Evolutionary conservation across 2,888 invertebrate species (phyloP), one percentile per base, ranked within the genome.

Genomic region (Abrostola triplasia): DNA sequence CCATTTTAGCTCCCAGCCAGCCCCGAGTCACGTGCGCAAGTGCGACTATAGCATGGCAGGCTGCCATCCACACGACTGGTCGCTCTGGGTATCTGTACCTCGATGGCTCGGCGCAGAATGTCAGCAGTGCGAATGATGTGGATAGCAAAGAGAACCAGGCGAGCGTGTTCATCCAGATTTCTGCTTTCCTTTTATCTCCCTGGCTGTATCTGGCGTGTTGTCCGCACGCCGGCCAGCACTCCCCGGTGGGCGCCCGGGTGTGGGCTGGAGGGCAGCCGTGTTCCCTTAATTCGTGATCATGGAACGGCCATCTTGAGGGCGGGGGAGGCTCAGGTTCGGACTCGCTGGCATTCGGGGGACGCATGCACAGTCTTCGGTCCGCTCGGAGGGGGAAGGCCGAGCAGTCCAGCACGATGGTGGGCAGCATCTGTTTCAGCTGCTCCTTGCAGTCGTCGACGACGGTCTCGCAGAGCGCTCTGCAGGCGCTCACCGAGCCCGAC

Each of bases 81-180:
- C 98, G 95, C 86, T 99, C 99, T 0, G 99, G 99, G 92, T 99
- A 99, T 47, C 97, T 96, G 88, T 99, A 99, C 58, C 99, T 94
- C 42, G 97, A 96, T 38, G 98, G 97, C 84, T 99, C 98, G 47
- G 98, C 97, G 92, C 98, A 96, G 90, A 98, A 98, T 0, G 99
- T 99, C 55, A 97, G 93, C 77, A 98, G 90, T 0, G 97, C 97
- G 88, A 99, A 98, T 0, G 97, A 94, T 0, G 98, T 98, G 12
- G 98, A 96, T 0, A 97, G 95, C 82, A 98, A 95, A 69, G 98
- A 97, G 37, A 98, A 89, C 87, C 97, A 96, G 0, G 98, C 97
- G 91, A 97, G 96, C 5, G 97, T 96, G 36, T 96, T 95, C 92
- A 97, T 97, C 96, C 98, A 97, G 24, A 96, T 95, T 87, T 97